phyloP scores from a whole-genome alignment of 2,113 vertebrate species.

The Carollia perspicillata region DNA sequence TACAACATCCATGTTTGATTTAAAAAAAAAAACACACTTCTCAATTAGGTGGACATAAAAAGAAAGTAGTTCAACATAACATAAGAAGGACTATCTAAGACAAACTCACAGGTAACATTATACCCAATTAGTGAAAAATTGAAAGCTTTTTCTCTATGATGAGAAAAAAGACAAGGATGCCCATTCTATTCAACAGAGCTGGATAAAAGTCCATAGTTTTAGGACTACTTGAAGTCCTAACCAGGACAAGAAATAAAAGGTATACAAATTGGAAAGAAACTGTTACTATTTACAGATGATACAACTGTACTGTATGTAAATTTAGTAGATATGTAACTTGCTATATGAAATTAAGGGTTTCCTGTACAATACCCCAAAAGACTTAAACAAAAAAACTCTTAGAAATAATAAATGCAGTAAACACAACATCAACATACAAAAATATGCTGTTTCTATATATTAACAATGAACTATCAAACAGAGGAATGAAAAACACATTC shows the following conservation, averaged over 20 bases:
- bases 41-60: background rate
- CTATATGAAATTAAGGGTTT: background rate
- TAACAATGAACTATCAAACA: no score
- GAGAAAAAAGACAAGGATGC: background rate
- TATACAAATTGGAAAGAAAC: background rate
- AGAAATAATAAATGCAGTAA: background rate
- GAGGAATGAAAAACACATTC: no score
- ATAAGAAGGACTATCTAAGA: no score
- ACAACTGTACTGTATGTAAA: background rate
- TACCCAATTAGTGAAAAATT: no score
- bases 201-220: no score
- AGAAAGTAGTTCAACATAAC: background rate
- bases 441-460: background rate
- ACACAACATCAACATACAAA: background rate
- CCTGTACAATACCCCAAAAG: background rate
- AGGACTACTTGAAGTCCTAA: background rate
- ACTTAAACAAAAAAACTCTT: background rate
- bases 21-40: background rate
- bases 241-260: background rate
- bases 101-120: no score
- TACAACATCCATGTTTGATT: background rate
- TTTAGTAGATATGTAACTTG: background rate
- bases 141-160: background rate
- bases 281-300: background rate
- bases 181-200: background rate